A percentile compares a stretch with the other conserved stretches of the same genome.
These are phyloP conservation scores for Lumbricus terrestris DNA, from an alignment of 2,888 invertebrate species.

Conservation along the genomic window DNA sequence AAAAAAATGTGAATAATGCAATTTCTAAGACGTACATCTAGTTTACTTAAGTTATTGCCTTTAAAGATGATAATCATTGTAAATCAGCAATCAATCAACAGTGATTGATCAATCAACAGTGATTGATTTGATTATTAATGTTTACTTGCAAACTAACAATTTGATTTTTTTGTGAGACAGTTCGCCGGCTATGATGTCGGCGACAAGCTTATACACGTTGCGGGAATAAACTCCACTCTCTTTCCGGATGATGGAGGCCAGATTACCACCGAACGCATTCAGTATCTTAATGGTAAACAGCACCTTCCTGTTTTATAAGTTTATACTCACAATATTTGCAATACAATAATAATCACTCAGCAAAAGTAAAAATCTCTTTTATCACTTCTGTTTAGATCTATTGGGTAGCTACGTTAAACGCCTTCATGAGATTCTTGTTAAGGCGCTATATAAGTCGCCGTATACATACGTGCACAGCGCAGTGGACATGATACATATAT, in stretches of 20 bases:
- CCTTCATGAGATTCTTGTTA: too few relatives aligned
- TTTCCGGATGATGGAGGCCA: conserved; percentile 57
- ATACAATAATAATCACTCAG: too few relatives aligned
- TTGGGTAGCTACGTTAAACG: too few relatives aligned
- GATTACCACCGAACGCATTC: conserved; percentile 53
- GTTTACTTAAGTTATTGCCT: neutral
- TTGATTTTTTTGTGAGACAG: conserved; percentile 40
- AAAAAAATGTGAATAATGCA: neutral
- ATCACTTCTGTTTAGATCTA: too few relatives aligned
- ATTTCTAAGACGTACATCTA: too few relatives aligned
- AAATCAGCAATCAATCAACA: neutral
- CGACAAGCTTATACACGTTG: conserved; percentile 54
- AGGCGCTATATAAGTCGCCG: too few relatives aligned
- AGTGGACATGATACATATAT: too few relatives aligned
- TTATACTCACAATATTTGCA: too few relatives aligned
- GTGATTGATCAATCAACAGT: neutral
- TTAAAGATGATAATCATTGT: neutral
- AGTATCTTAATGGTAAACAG: conserved; percentile 44
- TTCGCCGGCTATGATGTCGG: conserved; percentile 58
- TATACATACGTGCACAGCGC: too few relatives aligned
- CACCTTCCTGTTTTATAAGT: neutral
- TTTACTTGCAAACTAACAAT: neutral
- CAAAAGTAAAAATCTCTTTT: too few relatives aligned
- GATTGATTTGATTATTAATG: neutral
- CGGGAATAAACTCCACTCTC: conserved; percentile 51